A percentile compares a stretch with the other conserved stretches of the same genome.
These are phyloP conservation scores for Otolemur crassicaudatus DNA, from an alignment of 2,797 vertebrate species.

Conservation along the genomic window DNA sequence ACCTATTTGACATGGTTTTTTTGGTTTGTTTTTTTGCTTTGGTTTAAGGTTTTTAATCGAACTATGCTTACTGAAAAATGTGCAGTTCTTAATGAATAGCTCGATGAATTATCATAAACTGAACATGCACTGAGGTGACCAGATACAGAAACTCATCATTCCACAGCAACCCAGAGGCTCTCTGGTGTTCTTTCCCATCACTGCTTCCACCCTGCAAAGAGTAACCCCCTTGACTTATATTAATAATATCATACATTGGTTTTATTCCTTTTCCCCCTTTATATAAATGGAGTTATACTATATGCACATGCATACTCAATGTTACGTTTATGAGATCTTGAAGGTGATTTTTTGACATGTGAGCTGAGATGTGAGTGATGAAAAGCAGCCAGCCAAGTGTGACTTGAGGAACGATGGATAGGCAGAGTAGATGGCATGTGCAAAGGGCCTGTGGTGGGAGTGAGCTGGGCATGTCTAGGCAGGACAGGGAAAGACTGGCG, in stretches of 20 bases:
- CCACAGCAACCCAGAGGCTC: background rate
- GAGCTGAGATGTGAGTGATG: background rate
- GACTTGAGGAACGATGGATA: background rate
- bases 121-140: background rate
- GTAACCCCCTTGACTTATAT: background rate
- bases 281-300: background rate
- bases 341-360: conserved; percentile 24
- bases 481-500: background rate
- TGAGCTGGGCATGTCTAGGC: background rate
- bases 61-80: background rate
- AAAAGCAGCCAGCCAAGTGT: background rate
- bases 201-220: background rate
- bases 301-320: background rate
- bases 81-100: background rate
- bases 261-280: background rate
- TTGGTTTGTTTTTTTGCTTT: background rate
- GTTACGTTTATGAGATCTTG: background rate
- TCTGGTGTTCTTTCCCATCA: background rate
- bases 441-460: background rate
- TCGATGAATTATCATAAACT: background rate
- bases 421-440: background rate
- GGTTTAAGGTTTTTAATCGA: background rate
- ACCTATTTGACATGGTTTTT: background rate
- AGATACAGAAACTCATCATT: background rate
- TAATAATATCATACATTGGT: fast-evolving